These are phyloP conservation scores for Lasioglossum oenotherae DNA, from an alignment of 2,888 invertebrate genomes.

Conservation along the genomic window DNA sequence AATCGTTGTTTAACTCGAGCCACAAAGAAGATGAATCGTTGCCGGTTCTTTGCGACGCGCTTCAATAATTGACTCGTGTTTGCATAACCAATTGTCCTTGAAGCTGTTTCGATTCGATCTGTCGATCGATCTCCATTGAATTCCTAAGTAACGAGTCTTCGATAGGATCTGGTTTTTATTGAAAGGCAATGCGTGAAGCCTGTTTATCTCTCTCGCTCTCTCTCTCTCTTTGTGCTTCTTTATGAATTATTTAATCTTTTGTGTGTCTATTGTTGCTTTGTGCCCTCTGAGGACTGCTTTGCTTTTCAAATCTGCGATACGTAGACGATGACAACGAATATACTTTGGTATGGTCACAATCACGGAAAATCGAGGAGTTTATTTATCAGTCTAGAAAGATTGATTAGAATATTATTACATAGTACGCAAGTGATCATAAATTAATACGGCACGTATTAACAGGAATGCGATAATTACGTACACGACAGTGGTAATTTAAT, in stretches of 20 bases:
- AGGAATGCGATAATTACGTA: background rate
- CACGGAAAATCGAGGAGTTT: background rate
- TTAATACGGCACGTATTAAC: background rate
- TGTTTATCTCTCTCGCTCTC: background rate
- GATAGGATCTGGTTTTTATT: background rate
- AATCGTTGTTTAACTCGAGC: background rate
- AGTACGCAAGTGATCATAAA: background rate
- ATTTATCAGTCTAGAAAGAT: background rate
- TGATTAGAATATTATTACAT: background rate
- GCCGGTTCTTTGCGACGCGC: conserved; percentile 13
- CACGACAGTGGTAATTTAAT: background rate
- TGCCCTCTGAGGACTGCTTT: background rate
- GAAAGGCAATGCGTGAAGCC: background rate
- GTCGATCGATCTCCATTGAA: background rate
- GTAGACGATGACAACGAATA: background rate
- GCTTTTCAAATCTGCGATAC: background rate
- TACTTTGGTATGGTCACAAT: background rate
- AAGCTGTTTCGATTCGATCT: background rate
- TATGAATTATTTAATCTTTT: conserved; percentile 12
- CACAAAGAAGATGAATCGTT: conserved; percentile 2
- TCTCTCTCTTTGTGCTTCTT: background rate
- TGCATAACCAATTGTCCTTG: conserved; percentile 56
- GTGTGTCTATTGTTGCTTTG: background rate
- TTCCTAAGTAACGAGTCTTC: background rate
- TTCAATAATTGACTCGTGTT: conserved; percentile 47